Evolutionary conservation across 2,797 vertebrate genomes (phyloP), one percentile per base, ranked within the genome.

Genomic region (Arnoldichthys spilopterus): DNA sequence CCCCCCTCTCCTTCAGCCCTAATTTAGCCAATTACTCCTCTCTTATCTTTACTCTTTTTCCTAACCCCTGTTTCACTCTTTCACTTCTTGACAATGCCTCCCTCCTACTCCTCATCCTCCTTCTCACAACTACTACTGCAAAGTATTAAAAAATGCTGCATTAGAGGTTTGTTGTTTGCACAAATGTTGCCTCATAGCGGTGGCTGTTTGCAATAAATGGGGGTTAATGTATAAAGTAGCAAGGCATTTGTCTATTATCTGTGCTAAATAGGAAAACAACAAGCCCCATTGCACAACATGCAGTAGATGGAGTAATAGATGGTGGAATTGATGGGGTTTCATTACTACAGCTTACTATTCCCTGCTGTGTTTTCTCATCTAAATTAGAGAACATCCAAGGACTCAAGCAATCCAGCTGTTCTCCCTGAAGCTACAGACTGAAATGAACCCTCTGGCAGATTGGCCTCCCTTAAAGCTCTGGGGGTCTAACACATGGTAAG

Each of bases 11-110:
- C 67, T 76, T 76, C 73, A 80, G 64, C 78, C 66, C 59, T 67
- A 76, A 47, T 76, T 80, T 80, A 64, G 49, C 73, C 67, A 76
- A 80, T 80, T 76, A 75, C 28, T 74, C 34, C 72, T 43, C 59
- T 76, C 74, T 71, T 80, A 64, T 71, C 64, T 75, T 71, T 34
- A 40, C 69, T 54, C 32, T 40, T 56, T 37, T 72, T 15, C 30
- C 69, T 54, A 54, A 72, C 59, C 49, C 43, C 56, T 6, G 58
- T 8, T 62, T 63, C 58, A 45, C 26, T 63, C 58, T 34, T 75
- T 54, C 66, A 58, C 56, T 4, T 67, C 15, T 16, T 11, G 18
- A 68, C 18, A 69, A 28, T 18, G 12, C 30, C 67, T 54, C 51
- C 69, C 16, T 16, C 28, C 13, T 18, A 13, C n/a, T 45, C 22